Base-by-base conservation (phyloP, 2,797 vertebrate species). In the Carapus acus region DNA sequence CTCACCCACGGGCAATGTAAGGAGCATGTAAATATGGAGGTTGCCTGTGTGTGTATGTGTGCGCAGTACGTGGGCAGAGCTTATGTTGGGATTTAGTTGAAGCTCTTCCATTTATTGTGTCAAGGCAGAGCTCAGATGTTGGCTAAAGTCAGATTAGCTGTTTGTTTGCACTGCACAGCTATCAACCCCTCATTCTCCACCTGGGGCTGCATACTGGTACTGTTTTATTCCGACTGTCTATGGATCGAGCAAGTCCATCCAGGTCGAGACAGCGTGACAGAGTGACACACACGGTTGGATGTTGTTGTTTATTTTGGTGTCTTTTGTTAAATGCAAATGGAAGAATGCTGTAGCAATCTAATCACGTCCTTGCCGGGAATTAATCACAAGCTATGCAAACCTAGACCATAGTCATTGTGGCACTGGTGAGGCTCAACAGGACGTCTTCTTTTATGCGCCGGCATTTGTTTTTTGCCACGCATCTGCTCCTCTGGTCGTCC, bases 61-160 rank as follows among this genome's bases (percentile, higher is more conserved):
- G 33, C 52, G 54, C 62, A 19, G 53, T 74, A 67, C 39, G 72
- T 85, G 76, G 80, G 80, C 63, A 78, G 80, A 79, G 82, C 80
- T 86, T 85, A 82, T 76, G 81, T 61, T 57, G 58, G 81, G 84
- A 87, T 88, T 86, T 83, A 81, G 66, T 70, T 53, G 70, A 77
- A 77, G 82, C 77, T 65, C 59, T 51, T 71, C 54, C 54, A 9
- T 87, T 85, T 83, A 83, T 82, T 80, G 79, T 83, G 77, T 81
- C 69, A 77, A 63, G 53, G 76, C 67, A 57, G 48, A 13, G 44
- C 74, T 79, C 56, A 34, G 56, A 65, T 58, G 37, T 69, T 70
- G 78, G 77, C 77, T 84, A 69, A 83, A 84, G 80, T 81, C 77
- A 80, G 76, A 85, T 88, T 82, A 86, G 76, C 67, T 67, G 16